Evolutionary conservation across 2,797 vertebrate genomes (phyloP).

Genomic region (Eremophila alpestris): DNA sequence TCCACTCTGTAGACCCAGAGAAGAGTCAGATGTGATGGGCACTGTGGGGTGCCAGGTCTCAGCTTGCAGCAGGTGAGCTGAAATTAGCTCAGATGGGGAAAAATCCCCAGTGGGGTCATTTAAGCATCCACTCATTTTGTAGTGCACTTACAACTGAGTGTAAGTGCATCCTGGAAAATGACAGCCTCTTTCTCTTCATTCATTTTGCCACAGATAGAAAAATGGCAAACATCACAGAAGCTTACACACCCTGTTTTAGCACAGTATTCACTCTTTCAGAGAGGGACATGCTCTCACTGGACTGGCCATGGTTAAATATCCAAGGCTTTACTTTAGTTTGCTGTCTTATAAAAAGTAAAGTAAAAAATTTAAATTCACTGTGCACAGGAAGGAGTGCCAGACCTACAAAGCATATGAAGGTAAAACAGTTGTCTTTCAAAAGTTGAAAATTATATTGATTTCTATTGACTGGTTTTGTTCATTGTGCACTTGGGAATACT

Average conservation of each 20-base stretch:
- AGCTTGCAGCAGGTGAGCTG: not conserved
- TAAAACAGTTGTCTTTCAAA: not conserved
- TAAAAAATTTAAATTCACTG: not conserved
- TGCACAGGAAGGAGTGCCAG: not conserved
- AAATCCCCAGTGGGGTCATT: not conserved
- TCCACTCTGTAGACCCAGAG: not conserved
- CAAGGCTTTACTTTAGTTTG: not conserved
- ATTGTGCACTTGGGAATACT: not conserved
- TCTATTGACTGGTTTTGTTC: conserved; percentile 14
- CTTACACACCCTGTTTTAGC: not conserved
- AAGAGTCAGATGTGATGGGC: not conserved
- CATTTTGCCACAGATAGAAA: not conserved
- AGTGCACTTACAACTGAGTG: not conserved
- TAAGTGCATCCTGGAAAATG: not conserved
- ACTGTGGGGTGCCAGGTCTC: not conserved
- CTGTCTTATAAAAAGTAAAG: not conserved
- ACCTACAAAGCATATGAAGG: not conserved
- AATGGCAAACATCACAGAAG: not conserved
- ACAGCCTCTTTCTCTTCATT: not conserved
- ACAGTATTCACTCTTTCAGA: not conserved
- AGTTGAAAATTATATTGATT: conserved; percentile 24
- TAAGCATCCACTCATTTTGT: not conserved
- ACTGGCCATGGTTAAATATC: not conserved
- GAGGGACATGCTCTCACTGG: rapidly evolving
- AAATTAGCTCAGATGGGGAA: not conserved